Percentiles rank a stretch among this genome's conserved stretches.
Conservation (phyloP, 30 jellyfish, hydroid and myxozoan species). For the Hydra vulgaris region DNA sequence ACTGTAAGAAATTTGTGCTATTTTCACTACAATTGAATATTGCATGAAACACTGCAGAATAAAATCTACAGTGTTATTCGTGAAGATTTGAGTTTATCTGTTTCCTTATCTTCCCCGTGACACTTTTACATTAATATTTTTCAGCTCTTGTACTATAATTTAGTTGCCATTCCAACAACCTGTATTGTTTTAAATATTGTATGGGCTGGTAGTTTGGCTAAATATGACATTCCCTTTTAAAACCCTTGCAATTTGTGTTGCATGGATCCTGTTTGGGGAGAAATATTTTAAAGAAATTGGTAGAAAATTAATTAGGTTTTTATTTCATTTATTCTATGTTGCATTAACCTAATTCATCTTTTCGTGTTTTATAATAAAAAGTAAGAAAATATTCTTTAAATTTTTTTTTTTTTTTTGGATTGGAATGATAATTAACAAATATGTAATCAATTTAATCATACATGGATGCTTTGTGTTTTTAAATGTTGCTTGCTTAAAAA, state of each 20-base stretch:
- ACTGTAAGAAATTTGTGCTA: background rate
- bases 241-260: background rate
- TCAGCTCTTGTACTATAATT: background rate
- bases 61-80: background rate
- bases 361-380: too few relatives aligned
- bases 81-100: background rate
- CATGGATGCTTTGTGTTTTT: too few relatives aligned
- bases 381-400: too few relatives aligned
- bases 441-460: too few relatives aligned
- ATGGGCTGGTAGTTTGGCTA: background rate
- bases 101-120: background rate
- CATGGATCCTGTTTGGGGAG: background rate
- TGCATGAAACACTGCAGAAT: background rate
- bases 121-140: background rate
- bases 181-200: background rate
- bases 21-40: background rate
- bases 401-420: too few relatives aligned
- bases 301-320: background rate
- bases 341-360: too few relatives aligned
- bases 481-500: too few relatives aligned
- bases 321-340: too few relatives aligned
- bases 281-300: background rate
- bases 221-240: background rate
- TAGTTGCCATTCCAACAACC: background rate
- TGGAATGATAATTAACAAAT: too few relatives aligned